Evolutionary conservation across 2,113 vertebrate species (phyloP).

Genomic region (Benthochromis sp.): DNA sequence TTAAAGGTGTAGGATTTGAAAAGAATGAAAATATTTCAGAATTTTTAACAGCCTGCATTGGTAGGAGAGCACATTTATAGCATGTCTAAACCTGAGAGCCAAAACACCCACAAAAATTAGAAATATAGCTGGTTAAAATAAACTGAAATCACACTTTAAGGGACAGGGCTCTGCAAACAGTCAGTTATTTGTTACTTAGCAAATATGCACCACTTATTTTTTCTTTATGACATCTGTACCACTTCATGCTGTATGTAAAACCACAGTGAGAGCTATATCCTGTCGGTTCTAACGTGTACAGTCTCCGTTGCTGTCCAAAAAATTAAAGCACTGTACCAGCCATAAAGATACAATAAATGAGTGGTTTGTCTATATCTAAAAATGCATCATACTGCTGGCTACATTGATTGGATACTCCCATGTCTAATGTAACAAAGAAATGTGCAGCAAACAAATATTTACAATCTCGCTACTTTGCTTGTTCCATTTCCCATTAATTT

Average conservation of each 20-base stretch:
- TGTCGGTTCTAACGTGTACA: neutral
- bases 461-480: constrained; percentile 11
- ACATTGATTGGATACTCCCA: neutral
- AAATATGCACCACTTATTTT: neutral
- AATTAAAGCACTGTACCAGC: constrained; percentile 19
- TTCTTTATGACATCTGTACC: neutral
- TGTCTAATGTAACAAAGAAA: neutral
- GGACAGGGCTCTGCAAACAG: neutral
- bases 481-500: neutral
- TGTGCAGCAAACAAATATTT: constrained; percentile 37
- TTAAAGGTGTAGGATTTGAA: neutral
- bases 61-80: neutral
- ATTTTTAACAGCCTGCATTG: neutral
- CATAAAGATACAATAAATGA: neutral
- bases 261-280: neutral
- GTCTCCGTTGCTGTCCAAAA: neutral
- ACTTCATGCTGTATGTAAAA: neutral
- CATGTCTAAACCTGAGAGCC: neutral
- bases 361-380: neutral
- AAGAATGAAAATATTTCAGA: neutral
- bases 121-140: neutral
- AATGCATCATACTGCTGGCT: neutral
- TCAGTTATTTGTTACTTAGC: neutral
- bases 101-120: neutral
- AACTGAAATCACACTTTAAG: neutral